Base-by-base conservation (phyloP, 2,113 vertebrate species). In the Bambusicola thoracicus region DNA sequence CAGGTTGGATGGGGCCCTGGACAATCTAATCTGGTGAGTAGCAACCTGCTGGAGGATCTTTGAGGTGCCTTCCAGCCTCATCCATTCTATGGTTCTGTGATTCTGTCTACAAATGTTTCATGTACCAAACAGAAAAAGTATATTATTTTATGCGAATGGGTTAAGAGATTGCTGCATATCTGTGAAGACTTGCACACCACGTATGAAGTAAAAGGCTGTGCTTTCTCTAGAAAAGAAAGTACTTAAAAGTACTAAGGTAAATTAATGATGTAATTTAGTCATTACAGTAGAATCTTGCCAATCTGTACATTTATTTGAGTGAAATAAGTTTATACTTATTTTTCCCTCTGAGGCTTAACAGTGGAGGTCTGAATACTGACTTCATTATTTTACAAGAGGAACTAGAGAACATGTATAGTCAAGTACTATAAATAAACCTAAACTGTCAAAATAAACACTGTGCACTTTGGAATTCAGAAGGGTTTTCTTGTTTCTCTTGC, bases 391-490 rank as follows among this genome's bases (percentile, higher is more conserved):
- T 81, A 73, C 49, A 74, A 81, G 84, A 85, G 51, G 11, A 62
- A 51, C 77, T 55, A 49, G 51, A 65, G 76, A 90, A 49, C 73
- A 22, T 90, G 85, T 78, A 88, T 95, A 92, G 73, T 94, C 85
- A 93, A 91, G 80, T 79, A 86, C 93, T 93, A 86, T 91, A 95
- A 87, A 95, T 91, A 96, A 92, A 67, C 43, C 85, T 32, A 63
- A 86, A 58, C 85, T 93, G 73, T 94, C 73, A 96, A 94, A 96
- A 88, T 90, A 86, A 94, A 68, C 62, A 84, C 48, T 34, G 38
- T 40, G 38, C 8, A 1, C 44, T 77, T 66, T 61, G 66, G 53
- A 96, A 92, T 88, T 88, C 77, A 49, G 65, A 89, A 66, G 62
- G 40, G 6, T 67, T 87, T 92, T 89, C 92, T 77, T 78, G 51